A percentile compares a stretch with the other conserved stretches of the same genome.
These are phyloP conservation scores for Autographa pulchrina DNA, from an alignment of 2,888 invertebrate genomes.

Conservation along the genomic window DNA sequence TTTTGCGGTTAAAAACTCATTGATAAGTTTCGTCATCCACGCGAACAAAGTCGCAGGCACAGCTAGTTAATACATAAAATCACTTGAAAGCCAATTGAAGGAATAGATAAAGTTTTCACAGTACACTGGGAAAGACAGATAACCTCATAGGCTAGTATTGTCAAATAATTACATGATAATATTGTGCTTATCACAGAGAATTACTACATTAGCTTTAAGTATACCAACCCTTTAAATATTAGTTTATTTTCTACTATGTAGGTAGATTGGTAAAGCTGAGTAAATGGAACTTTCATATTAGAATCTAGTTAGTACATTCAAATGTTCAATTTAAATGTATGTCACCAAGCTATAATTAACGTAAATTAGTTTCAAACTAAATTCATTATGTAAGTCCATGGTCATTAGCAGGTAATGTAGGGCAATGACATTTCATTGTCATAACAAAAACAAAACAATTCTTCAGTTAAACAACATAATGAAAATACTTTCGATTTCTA, in stretches of 20 bases:
- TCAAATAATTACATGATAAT: too few species aligned
- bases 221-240: slow-evolving; percentile 3
- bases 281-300: background rate
- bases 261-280: background rate
- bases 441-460: slow-evolving; percentile 62
- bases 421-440: slow-evolving; percentile 69
- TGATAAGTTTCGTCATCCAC: too few species aligned
- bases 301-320: background rate
- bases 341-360: background rate
- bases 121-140: too few species aligned
- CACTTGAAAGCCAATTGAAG: too few species aligned
- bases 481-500: slow-evolving; percentile 42
- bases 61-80: too few species aligned
- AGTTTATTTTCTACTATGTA: slow-evolving; percentile 19
- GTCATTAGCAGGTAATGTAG: slow-evolving; percentile 64
- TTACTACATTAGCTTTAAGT: too few species aligned
- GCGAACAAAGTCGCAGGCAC: too few species aligned
- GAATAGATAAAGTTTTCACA: too few species aligned
- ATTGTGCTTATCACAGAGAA: too few species aligned
- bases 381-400: slow-evolving; percentile 78
- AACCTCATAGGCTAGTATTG: too few species aligned
- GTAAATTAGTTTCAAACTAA: slow-evolving; percentile 13
- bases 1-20: too few species aligned
- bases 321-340: background rate
- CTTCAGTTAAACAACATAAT: slow-evolving; percentile 10